Evolutionary conservation across 2,113 vertebrate genomes (phyloP), one percentile per base, ranked within the genome.

Genomic region (Furnarius figulus): DNA sequence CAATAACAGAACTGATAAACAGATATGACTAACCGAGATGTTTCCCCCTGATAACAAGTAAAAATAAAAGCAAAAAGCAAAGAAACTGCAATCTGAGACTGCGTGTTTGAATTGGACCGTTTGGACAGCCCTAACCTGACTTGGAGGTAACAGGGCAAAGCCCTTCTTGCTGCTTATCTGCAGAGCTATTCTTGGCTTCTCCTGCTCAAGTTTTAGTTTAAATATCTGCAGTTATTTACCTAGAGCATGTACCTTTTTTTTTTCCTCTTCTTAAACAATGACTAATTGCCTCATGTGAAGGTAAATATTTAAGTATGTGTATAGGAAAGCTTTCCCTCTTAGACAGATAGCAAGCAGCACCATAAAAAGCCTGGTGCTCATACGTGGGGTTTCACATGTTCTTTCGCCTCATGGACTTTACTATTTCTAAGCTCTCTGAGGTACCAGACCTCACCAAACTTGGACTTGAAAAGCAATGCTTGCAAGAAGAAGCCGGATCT

Each of bases 351-450:
- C 49, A 49, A 77, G 55, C 25, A 90, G 55, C 9, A 6, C 75
- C 4, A 6, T 53, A 49, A 70, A 72, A 93, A 42, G 2, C 8
- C 23, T n/a, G 37, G 22, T 44, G 50, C 37, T 93, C 62, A 33
- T 56, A 40, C 0, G 0, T 27, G 8, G 11, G 10, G 3, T 76
- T 92, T 90, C 62, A 30, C 0, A 0, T n/a, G 16, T 25, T 27
- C 8, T 15, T 90, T 61, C 77, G 5, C 12, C 66, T 84, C 11
- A 27, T 1, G 1, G 28, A 61, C 4, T 40, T 67, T 24, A 62
- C 8, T 31, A 21, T 75, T 95, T 91, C 30, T 80, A 42, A 77
- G 14, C 9, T 80, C 53, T 63, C 12, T 35, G 76, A 50, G 14
- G 20, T 42, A 76, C 4, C 23, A 75, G 22, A 33, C 3, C 16